A percentile compares a stretch with the other conserved stretches of the same genome.
phyloP scores from a whole-genome alignment of 2,797 vertebrate genomes.

The Neopelma chrysocephalum region DNA sequence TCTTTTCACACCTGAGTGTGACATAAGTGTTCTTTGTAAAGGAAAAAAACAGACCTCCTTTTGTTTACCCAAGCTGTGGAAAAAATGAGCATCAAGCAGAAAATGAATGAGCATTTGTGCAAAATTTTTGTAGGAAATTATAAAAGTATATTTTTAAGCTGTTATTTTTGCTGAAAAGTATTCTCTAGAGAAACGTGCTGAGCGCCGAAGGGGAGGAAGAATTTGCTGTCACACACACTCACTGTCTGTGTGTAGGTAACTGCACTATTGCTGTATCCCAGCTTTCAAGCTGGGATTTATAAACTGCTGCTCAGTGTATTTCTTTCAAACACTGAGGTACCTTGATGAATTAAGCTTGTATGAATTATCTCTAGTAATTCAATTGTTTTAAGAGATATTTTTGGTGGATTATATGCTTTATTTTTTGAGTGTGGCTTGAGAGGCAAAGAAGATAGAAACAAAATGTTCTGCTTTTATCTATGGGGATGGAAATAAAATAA shows the following conservation, averaged over 20 bases:
- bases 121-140: neutral
- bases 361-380: neutral
- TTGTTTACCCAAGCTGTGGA: neutral
- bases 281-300: neutral
- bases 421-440: neutral
- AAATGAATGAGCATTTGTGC: neutral
- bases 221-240: neutral
- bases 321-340: neutral
- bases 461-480: neutral
- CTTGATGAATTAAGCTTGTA: neutral
- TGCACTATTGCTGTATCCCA: neutral
- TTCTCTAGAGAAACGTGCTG: neutral
- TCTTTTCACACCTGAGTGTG: neutral
- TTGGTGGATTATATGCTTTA: neutral
- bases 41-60: neutral
- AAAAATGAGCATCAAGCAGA: neutral
- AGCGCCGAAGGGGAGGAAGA: neutral
- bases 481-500: neutral
- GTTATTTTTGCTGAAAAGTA: neutral
- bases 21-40: neutral
- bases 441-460: neutral
- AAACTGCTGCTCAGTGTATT: neutral
- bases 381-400: neutral
- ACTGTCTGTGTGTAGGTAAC: neutral
- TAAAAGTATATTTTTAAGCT: neutral